Evolutionary conservation across 2,888 invertebrate species (phyloP).

Genomic region (Nephrotoma flavescens): DNA sequence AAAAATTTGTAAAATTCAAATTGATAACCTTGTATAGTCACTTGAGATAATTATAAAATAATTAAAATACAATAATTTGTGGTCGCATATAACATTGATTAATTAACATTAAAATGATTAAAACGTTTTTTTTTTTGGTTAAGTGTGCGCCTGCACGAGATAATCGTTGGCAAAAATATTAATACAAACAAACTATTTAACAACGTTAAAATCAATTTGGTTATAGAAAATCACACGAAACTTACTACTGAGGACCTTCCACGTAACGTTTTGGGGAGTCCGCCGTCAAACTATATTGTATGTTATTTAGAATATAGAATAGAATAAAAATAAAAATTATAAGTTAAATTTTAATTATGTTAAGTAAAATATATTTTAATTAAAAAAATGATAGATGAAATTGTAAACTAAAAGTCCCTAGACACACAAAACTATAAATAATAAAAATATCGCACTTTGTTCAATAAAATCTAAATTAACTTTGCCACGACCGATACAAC

Average conservation of each 20-base stretch:
- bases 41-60: neutral
- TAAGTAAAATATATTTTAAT: neutral
- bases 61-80: neutral
- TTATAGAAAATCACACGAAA: neutral
- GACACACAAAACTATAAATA: neutral
- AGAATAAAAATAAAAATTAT: neutral
- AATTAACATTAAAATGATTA: neutral
- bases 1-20: neutral
- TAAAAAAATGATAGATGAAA: neutral
- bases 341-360: neutral
- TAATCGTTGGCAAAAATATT: neutral
- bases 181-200: neutral
- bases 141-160: neutral
- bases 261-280: neutral
- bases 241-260: neutral
- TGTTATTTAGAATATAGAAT: neutral
- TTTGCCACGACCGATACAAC: neutral
- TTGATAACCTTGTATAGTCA: neutral
- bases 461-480: neutral
- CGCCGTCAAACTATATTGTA: neutral
- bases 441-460: neutral
- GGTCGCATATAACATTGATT: neutral
- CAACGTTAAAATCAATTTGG: neutral
- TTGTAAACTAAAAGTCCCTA: neutral
- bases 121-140: neutral